These are phyloP conservation scores for Psilopogon haemacephalus DNA, from an alignment of 2,113 vertebrate genomes.

Conservation along the genomic window DNA sequence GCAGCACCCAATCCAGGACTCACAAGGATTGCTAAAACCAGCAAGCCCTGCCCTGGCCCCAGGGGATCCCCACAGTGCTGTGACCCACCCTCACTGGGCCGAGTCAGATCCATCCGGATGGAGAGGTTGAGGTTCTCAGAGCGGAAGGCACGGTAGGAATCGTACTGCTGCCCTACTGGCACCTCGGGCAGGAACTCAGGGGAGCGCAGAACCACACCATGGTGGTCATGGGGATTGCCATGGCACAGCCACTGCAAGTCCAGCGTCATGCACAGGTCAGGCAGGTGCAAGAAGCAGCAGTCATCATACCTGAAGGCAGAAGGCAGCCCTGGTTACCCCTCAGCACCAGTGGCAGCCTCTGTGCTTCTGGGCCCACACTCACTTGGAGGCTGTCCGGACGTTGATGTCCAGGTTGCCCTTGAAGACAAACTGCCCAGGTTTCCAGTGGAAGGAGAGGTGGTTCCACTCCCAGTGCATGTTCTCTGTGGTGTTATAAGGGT, in stretches of 20 bases:
- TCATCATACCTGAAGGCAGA: constrained; percentile 87
- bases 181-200: constrained; percentile 86
- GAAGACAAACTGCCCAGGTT: constrained; percentile 90
- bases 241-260: constrained; percentile 96
- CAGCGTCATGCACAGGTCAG: constrained; percentile 93
- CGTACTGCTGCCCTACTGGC: constrained; percentile 88
- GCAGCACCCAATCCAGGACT: not conserved
- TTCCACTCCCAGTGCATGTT: constrained; percentile 99
- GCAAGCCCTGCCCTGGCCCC: not conserved
- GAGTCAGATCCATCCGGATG: constrained; percentile 94
- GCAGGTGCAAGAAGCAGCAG: constrained; percentile 95
- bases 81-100: constrained; percentile 75
- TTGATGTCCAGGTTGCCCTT: constrained; percentile 94
- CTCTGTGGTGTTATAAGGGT: constrained; percentile 98
- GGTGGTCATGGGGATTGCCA: constrained; percentile 94
- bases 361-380: not conserved
- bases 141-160: constrained; percentile 96
- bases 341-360: not conserved
- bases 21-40: not conserved
- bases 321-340: not conserved
- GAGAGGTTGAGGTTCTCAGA: constrained; percentile 96
- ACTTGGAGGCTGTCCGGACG: constrained; percentile 97
- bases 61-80: accelerated
- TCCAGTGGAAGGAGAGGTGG: constrained; percentile 91
- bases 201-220: constrained; percentile 88